Conservation (phyloP, 1,140 invertebrate genomes). For the Phocides pigmalion region DNA sequence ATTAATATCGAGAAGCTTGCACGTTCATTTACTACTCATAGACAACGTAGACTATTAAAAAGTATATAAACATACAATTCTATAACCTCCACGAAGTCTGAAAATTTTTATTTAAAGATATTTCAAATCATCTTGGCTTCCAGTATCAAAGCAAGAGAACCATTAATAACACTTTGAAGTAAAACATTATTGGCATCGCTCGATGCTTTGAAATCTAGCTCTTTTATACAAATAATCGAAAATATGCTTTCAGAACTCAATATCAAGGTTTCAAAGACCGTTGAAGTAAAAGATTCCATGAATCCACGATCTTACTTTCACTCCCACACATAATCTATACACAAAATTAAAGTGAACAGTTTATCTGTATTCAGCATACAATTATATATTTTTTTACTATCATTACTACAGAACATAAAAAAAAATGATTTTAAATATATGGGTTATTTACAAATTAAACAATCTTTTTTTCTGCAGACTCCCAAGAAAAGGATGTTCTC, state of each 20-base stretch:
- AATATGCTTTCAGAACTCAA: not conserved
- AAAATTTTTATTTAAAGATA: not conserved
- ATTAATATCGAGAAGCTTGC: no score
- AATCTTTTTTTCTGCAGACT: no score
- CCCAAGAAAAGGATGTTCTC: no score
- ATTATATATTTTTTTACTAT: no score
- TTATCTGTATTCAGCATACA: not conserved
- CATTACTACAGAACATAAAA: no score
- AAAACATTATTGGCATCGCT: slow-evolving; percentile 1
- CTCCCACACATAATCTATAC: not conserved
- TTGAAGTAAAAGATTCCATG: slow-evolving; percentile 35
- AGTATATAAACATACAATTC: no score
- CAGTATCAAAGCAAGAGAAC: not conserved
- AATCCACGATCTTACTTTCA: slow-evolving; percentile 18
- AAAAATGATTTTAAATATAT: no score
- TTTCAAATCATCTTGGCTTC: not conserved
- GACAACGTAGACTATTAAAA: no score
- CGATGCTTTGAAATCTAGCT: not conserved
- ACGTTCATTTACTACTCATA: no score
- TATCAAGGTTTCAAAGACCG: slow-evolving; percentile 10
- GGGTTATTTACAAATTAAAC: no score
- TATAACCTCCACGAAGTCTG: no score
- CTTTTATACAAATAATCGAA: not conserved
- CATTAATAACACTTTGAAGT: slow-evolving; percentile 4
- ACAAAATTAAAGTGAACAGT: not conserved